Evolutionary conservation across 1,140 invertebrate genomes (phyloP).

Genomic region (Bombus sylvicola): DNA sequence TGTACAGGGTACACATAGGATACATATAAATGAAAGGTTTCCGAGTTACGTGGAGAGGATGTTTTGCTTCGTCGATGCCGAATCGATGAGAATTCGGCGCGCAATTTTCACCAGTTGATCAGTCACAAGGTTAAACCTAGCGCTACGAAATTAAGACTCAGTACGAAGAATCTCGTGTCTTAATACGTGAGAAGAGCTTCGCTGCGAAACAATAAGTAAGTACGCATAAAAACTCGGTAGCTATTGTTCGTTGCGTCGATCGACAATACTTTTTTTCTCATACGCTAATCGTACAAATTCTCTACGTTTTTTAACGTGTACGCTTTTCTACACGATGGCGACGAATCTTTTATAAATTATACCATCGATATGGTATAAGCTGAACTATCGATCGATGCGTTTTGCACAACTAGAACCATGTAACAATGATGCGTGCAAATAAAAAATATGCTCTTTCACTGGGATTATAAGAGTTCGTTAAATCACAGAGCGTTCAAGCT

Average conservation of each 20-base stretch:
- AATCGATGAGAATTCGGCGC: conserved; percentile 14
- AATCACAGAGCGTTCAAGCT: background rate
- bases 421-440: conserved; percentile 27
- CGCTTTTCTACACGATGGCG: too few relatives aligned
- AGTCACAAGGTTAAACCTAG: conserved; percentile 51
- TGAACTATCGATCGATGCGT: conserved; percentile 11
- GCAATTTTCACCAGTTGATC: conserved; percentile 27
- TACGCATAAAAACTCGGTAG: background rate
- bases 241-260: conserved; percentile 9
- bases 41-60: background rate
- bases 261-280: background rate
- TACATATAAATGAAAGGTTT: conserved; percentile 17
- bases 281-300: too few relatives aligned
- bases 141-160: conserved; percentile 20
- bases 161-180: conserved; percentile 14
- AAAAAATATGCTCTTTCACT: conserved; percentile 9
- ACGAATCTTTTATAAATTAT: too few relatives aligned
- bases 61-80: conserved; percentile 26
- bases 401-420: background rate
- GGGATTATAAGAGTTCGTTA: background rate
- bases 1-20: background rate
- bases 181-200: background rate
- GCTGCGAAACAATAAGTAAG: conserved; percentile 13
- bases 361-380: too few relatives aligned
- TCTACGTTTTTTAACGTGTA: background rate